Evolutionary conservation across 2,888 invertebrate species (phyloP).

Genomic region (Drosophila atripex): DNA sequence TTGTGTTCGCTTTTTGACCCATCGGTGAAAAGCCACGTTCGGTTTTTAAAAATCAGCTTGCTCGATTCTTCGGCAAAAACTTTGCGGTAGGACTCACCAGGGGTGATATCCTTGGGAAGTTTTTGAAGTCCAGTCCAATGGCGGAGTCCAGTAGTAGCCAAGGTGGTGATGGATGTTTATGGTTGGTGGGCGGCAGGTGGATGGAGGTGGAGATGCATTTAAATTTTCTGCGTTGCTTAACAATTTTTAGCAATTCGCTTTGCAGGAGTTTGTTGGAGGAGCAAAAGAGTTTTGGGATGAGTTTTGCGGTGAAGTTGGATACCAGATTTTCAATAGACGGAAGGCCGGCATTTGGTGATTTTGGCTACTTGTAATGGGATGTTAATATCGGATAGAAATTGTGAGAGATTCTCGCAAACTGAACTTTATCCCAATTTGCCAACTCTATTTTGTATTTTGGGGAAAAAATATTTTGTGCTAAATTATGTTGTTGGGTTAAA

Average conservation of each 20-base stretch:
- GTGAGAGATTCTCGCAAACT: conserved; percentile 1
- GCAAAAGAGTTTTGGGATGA: no score
- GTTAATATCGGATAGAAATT: not conserved
- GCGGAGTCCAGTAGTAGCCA: conserved; percentile 1
- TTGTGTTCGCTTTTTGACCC: conserved; percentile 1
- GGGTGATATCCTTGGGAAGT: no score
- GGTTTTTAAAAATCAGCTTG: conserved; percentile 1
- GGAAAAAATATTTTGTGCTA: not conserved
- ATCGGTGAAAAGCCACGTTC: no score
- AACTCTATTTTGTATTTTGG: not conserved
- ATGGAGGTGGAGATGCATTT: no score
- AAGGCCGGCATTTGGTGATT: not conserved
- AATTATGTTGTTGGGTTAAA: not conserved
- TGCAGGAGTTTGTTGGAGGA: no score
- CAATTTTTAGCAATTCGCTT: not conserved
- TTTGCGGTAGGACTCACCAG: no score
- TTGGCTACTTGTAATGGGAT: not conserved
- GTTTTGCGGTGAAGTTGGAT: no score
- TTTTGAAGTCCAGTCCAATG: no score
- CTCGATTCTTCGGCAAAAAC: conserved; percentile 2
- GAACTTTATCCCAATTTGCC: not conserved
- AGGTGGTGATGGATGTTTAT: conserved; percentile 1
- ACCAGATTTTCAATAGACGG: no score
- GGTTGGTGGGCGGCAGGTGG: conserved; percentile 3
- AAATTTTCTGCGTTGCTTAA: no score